These are phyloP conservation scores for Trichonephila inaurata DNA, from an alignment of 1,140 invertebrate genomes.

Conservation along the genomic window DNA sequence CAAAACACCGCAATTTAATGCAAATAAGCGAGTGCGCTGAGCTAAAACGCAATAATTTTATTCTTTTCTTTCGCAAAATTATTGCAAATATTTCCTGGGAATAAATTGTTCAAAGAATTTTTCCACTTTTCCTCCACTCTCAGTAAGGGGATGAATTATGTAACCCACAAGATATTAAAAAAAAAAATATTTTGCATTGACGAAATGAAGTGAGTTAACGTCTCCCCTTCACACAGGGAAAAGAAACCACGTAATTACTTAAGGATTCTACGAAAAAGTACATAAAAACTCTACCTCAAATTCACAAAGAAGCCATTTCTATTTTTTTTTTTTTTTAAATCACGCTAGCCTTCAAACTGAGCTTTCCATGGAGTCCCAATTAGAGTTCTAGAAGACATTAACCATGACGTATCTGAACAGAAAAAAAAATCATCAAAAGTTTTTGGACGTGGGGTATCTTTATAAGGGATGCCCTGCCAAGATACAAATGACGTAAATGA, in stretches of 20 bases:
- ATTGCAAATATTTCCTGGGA: neutral
- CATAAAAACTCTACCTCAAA: neutral
- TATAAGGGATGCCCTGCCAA: neutral
- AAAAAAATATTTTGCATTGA: neutral
- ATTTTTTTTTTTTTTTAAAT: neutral
- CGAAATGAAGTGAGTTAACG: neutral
- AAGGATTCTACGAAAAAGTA: neutral
- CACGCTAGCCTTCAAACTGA: neutral
- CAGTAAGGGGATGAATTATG: neutral
- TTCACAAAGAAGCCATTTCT: neutral
- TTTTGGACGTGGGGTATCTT: neutral
- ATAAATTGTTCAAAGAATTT: neutral
- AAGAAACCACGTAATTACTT: neutral
- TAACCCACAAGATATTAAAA: neutral
- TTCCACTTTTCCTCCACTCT: neutral
- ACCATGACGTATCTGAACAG: neutral
- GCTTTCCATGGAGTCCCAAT: neutral
- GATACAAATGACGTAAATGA: neutral
- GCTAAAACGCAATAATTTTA: too few species aligned
- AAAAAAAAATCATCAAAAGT: neutral
- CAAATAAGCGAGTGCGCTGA: neutral
- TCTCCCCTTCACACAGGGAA: neutral
- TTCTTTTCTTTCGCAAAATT: neutral
- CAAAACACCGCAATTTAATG: neutral
- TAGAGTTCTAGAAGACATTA: neutral